A percentile compares a stretch with the other conserved stretches of the same genome.
These are phyloP conservation scores for Macrotis lagotis DNA, from an alignment of 2,113 vertebrate species.

Conservation along the genomic window DNA sequence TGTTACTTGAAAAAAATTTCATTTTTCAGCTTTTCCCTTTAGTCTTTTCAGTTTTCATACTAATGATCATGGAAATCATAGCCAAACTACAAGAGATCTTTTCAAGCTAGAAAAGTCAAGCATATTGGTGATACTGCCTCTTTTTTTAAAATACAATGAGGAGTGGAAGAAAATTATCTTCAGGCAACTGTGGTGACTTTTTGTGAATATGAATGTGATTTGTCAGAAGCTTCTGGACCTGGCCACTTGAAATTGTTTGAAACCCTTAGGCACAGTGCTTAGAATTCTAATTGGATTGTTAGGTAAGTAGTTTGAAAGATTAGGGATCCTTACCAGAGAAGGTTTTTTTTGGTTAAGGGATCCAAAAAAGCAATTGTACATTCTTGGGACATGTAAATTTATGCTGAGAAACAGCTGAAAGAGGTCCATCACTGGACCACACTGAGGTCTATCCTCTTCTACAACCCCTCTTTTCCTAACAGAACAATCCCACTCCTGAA, in stretches of 20 bases:
- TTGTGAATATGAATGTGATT: not conserved
- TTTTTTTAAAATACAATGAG: not conserved
- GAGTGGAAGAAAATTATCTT: conserved; percentile 12
- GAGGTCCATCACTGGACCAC: no score
- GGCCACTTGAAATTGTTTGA: conserved; percentile 3
- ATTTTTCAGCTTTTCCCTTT: conserved; percentile 7
- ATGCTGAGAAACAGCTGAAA: conserved; percentile 17
- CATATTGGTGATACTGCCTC: not conserved
- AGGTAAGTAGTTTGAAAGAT: conserved; percentile 9
- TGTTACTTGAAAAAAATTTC: not conserved
- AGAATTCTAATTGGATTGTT: not conserved
- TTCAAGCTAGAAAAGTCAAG: not conserved
- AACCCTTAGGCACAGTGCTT: not conserved
- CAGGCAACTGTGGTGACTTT: conserved; percentile 17
- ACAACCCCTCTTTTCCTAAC: not conserved
- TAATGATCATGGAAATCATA: conserved; percentile 4
- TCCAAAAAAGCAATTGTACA: conserved; percentile 15
- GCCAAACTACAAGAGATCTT: not conserved
- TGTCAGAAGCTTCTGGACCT: not conserved
- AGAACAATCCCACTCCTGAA: not conserved
- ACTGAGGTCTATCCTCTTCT: not conserved
- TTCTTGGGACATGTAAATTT: not conserved
- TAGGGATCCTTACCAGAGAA: conserved; percentile 39
- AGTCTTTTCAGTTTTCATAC: conserved; percentile 1
- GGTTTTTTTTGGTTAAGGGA: conserved; percentile 42